Conservation (phyloP, 2,113 vertebrate species). For the Aegithalos caudatus region DNA sequence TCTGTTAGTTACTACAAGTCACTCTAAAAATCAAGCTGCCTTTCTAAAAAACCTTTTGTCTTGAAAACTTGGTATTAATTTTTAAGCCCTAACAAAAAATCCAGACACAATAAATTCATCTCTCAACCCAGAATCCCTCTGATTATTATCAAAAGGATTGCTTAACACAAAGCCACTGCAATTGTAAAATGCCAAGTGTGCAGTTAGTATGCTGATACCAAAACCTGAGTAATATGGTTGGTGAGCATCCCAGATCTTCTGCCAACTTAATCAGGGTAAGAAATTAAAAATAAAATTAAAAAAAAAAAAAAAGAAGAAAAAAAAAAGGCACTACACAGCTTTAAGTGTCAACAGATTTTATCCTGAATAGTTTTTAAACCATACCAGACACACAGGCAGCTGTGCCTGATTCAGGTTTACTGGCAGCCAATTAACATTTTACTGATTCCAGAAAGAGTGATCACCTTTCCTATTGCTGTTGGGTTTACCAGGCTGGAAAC, state of each 20-base stretch:
- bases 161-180: conserved; percentile 23
- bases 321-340: not conserved
- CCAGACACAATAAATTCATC: not conserved
- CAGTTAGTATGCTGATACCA: conserved; percentile 9
- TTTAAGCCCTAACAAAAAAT: not conserved
- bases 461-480: not conserved
- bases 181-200: not conserved
- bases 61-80: not conserved
- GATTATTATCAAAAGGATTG: conserved; percentile 3
- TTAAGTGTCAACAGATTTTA: conserved; percentile 1
- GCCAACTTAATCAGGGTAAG: not conserved
- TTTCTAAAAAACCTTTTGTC: not conserved
- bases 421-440: not conserved
- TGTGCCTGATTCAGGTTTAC: not conserved
- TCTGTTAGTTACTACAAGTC: not conserved
- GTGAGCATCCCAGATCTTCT: conserved; percentile 13
- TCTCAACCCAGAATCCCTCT: not conserved
- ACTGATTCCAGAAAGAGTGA: not conserved
- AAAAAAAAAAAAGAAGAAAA: no score
- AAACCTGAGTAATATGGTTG: not conserved
- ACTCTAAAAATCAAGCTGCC: not conserved
- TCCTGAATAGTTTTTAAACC: not conserved
- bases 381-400: not conserved
- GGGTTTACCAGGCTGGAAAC: not conserved
- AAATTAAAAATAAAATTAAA: not conserved